These are phyloP conservation scores for Nasonia longicornis DNA, from an alignment of 1,140 invertebrate genomes.

Conservation along the genomic window DNA sequence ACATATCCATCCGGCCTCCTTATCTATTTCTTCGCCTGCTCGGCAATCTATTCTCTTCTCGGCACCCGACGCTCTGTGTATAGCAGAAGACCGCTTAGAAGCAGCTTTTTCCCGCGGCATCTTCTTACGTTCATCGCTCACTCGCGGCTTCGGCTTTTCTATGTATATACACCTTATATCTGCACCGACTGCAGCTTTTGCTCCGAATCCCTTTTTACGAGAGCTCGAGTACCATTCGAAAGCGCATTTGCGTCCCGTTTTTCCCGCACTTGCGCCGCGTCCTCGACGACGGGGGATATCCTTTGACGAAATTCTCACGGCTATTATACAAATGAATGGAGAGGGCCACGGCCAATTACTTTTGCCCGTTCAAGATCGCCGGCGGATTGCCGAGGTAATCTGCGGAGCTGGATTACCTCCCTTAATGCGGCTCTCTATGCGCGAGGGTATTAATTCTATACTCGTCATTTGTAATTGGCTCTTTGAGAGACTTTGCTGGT, in stretches of 20 bases:
- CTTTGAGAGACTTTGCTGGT: neutral
- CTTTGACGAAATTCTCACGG: neutral
- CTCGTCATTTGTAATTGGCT: constrained; percentile 9
- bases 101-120: neutral
- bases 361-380: neutral
- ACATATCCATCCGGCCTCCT: constrained; percentile 17
- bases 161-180: neutral
- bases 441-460: constrained; percentile 8
- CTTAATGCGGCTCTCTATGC: neutral
- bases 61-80: neutral
- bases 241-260: constrained; percentile 5
- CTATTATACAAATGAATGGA: neutral
- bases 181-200: neutral
- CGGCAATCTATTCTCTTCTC: constrained; percentile 35
- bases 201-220: constrained; percentile 16
- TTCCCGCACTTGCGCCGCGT: neutral
- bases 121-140: constrained; percentile 21
- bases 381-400: neutral
- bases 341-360: neutral
- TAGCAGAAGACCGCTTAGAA: neutral
- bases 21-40: constrained; percentile 27
- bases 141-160: neutral
- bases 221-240: neutral
- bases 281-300: neutral
- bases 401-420: neutral